Conservation (phyloP, 2,797 vertebrate species). For the Enteromius anoplus region DNA sequence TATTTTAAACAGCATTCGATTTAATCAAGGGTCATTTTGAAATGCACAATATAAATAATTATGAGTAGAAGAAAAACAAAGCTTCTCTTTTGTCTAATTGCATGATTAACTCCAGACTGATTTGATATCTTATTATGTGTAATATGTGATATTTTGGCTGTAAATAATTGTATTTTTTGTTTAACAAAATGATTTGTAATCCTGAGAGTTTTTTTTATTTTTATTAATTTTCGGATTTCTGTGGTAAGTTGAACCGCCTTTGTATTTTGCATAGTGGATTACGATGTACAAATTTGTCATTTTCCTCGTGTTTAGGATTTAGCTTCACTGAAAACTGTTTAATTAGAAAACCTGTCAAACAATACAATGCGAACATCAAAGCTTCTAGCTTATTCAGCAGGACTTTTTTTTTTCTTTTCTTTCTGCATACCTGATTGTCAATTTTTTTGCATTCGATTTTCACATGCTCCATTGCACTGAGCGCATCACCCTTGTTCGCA, state of each 20-base stretch:
- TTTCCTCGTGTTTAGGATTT: background rate
- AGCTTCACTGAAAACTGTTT: conserved; percentile 15
- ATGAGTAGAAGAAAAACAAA: background rate
- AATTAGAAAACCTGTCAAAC: conserved; percentile 24
- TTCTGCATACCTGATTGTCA: conserved; percentile 51
- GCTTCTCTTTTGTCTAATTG: background rate
- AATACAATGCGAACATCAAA: conserved; percentile 19
- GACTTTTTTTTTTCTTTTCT: conserved; percentile 18
- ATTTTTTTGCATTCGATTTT: conserved; percentile 41
- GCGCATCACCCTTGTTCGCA: conserved; percentile 54
- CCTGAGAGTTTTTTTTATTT: conserved; percentile 24
- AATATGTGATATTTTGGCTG: background rate
- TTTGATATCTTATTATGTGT: background rate
- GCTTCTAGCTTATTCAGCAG: conserved; percentile 51
- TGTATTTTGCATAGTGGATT: conserved; percentile 39
- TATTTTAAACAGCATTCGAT: conserved; percentile 73
- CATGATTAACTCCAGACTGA: background rate
- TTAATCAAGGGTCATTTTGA: conserved; percentile 63
- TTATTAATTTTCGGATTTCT: background rate
- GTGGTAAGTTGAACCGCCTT: background rate
- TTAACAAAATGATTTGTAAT: background rate
- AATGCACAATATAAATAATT: background rate
- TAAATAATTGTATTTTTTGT: background rate
- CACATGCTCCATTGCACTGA: conserved; percentile 51
- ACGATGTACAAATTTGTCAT: conserved; percentile 3